phyloP scores from a whole-genome alignment of 1,140 invertebrate genomes.

The Leptonema lineaticorne region DNA sequence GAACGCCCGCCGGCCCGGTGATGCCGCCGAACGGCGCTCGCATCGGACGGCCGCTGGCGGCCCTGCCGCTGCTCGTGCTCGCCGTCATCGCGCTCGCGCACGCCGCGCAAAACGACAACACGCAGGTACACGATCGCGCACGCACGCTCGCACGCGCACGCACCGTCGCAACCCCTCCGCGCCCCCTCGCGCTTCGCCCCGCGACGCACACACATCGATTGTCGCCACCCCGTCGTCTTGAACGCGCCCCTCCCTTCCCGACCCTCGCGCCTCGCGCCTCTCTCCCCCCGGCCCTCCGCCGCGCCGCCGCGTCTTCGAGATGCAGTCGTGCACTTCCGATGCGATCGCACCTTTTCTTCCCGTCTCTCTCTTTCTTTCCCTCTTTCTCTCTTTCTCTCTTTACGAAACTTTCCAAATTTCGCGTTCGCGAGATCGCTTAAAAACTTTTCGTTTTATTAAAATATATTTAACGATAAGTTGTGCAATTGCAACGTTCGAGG shows the following conservation, averaged over 20 bases:
- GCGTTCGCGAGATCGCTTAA: too few species aligned
- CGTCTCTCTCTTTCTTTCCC: neutral
- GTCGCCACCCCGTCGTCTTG: neutral
- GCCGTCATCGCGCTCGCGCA: neutral
- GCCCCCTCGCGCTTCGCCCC: too few species aligned
- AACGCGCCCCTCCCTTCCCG: neutral
- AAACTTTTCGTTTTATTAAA: too few species aligned
- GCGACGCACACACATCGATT: too few species aligned
- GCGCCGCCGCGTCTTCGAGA: slow-evolving; percentile 4
- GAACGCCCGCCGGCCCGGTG: neutral
- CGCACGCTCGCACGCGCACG: neutral
- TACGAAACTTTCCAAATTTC: too few species aligned
- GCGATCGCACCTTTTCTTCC: neutral
- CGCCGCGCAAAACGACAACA: neutral
- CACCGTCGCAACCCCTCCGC: neutral
- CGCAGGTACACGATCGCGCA: too few species aligned
- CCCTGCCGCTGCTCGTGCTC: neutral
- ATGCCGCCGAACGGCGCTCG: neutral
- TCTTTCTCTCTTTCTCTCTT: neutral
- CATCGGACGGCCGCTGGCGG: neutral
- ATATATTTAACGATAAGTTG: too few species aligned
- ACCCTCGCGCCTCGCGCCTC: neutral
- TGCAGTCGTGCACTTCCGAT: neutral
- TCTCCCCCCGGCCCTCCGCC: neutral
- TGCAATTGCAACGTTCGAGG: too few species aligned